Percentiles rank a stretch among this genome's conserved stretches.
These are phyloP conservation scores for Cygnus buccinator DNA, from an alignment of 2,113 vertebrate species.

Conservation along the genomic window DNA sequence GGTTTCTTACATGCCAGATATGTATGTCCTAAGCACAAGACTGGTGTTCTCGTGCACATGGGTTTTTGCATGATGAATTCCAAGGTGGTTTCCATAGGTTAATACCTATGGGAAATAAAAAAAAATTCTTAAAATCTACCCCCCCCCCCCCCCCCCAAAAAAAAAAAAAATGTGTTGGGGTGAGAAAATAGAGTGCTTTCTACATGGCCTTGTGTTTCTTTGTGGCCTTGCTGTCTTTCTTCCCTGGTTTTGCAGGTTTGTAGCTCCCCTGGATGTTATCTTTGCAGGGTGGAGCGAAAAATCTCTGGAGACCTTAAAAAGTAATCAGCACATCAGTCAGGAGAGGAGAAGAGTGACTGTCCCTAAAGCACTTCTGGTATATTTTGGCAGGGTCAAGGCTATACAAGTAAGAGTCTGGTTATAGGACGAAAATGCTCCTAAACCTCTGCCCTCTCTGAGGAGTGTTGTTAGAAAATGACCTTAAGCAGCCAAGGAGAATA, in stretches of 20 bases:
- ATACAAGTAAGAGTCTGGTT: neutral
- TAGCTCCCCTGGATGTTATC: neutral
- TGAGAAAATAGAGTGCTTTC: neutral
- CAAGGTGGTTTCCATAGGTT: neutral
- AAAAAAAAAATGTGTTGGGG: neutral
- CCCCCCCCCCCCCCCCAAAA: too few relatives aligned
- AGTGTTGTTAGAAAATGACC: slow-evolving; percentile 8
- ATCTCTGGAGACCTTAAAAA: neutral
- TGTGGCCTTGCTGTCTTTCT: neutral
- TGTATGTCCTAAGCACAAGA: neutral
- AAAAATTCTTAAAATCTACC: neutral
- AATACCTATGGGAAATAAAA: neutral
- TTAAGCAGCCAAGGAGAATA: slow-evolving; percentile 41
- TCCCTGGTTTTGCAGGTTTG: neutral
- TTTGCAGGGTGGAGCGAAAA: neutral
- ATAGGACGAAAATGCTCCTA: neutral
- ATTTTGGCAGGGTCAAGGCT: neutral
- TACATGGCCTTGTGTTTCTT: neutral
- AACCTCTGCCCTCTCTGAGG: neutral
- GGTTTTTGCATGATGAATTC: neutral
- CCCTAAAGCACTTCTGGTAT: neutral
- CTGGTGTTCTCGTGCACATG: neutral
- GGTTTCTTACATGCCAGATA: neutral
- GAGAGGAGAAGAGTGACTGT: neutral
- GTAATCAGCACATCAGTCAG: neutral